Evolutionary conservation across 2,797 vertebrate genomes (phyloP).

Genomic region (Notamacropus eugenii): DNA sequence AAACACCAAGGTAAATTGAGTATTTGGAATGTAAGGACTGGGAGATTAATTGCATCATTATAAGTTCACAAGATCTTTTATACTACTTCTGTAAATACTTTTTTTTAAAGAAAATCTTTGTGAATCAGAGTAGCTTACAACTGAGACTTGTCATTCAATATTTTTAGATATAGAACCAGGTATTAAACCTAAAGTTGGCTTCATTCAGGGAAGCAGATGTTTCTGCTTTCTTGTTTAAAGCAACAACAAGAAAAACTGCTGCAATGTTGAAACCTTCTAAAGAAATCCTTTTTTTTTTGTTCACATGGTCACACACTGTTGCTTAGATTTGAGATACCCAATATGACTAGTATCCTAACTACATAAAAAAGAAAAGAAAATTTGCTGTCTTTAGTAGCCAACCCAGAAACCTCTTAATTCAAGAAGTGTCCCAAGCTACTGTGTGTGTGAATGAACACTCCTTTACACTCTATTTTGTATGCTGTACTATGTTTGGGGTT

Average conservation of each 20-base stretch:
- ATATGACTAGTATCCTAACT: slow-evolving; percentile 55
- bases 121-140: slow-evolving; percentile 77
- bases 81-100: slow-evolving; percentile 84
- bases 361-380: slow-evolving; percentile 48
- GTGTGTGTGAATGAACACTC: slow-evolving; percentile 81
- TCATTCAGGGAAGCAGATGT: slow-evolving; percentile 71
- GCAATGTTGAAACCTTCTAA: slow-evolving; percentile 76
- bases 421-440: slow-evolving; percentile 77
- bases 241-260: slow-evolving; percentile 14
- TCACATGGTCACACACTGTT: slow-evolving; percentile 78
- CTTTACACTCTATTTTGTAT: slow-evolving; percentile 82
- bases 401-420: slow-evolving; percentile 53
- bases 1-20: slow-evolving; percentile 71
- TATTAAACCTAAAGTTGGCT: slow-evolving; percentile 75
- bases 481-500: slow-evolving; percentile 77
- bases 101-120: slow-evolving; percentile 61
- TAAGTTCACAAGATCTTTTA: slow-evolving; percentile 78
- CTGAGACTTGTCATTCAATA: slow-evolving; percentile 81
- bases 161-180: slow-evolving; percentile 80
- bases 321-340: slow-evolving; percentile 61
- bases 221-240: slow-evolving; percentile 5
- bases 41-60: slow-evolving; percentile 68
- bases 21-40: slow-evolving; percentile 78
- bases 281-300: slow-evolving; percentile 65
- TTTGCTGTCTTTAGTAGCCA: slow-evolving; percentile 62